These are phyloP conservation scores for Clamator glandarius DNA, from an alignment of 2,797 vertebrate genomes.

Conservation along the genomic window DNA sequence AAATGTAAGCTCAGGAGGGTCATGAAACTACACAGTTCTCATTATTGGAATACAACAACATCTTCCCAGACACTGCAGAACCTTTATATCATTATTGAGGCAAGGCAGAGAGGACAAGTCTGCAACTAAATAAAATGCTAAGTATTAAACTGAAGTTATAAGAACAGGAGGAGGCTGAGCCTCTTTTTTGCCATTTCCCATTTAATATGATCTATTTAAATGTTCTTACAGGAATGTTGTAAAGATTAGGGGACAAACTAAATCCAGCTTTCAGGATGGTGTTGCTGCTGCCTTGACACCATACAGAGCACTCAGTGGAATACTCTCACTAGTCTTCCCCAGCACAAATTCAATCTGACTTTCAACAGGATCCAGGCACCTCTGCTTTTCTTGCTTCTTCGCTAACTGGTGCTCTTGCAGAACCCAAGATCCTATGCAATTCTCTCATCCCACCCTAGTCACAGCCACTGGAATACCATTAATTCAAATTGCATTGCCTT, in stretches of 20 bases:
- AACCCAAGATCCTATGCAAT: not conserved
- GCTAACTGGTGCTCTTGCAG: not conserved
- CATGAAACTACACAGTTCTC: conserved; percentile 56
- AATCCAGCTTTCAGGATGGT: not conserved
- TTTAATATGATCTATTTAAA: not conserved
- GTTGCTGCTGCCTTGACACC: not conserved
- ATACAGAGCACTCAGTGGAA: not conserved
- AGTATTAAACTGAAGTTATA: conserved; percentile 62
- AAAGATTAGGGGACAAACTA: not conserved
- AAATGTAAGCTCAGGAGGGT: conserved; percentile 63
- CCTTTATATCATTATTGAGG: conserved; percentile 51
- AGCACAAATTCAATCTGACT: not conserved
- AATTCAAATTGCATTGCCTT: conserved; percentile 1
- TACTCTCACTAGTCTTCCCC: not conserved
- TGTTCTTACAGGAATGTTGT: not conserved
- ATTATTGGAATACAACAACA: conserved; percentile 47
- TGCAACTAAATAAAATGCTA: conserved; percentile 68
- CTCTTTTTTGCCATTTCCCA: not conserved
- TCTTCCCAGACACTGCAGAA: conserved; percentile 48
- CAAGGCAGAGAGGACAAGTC: conserved; percentile 21
- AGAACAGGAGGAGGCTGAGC: not conserved
- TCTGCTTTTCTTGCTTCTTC: not conserved
- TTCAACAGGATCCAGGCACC: not conserved
- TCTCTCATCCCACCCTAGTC: not conserved
- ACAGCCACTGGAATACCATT: not conserved